Base-by-base conservation (phyloP, 92 coral and sea anemone genomes). In the Desmophyllum pertusum region DNA sequence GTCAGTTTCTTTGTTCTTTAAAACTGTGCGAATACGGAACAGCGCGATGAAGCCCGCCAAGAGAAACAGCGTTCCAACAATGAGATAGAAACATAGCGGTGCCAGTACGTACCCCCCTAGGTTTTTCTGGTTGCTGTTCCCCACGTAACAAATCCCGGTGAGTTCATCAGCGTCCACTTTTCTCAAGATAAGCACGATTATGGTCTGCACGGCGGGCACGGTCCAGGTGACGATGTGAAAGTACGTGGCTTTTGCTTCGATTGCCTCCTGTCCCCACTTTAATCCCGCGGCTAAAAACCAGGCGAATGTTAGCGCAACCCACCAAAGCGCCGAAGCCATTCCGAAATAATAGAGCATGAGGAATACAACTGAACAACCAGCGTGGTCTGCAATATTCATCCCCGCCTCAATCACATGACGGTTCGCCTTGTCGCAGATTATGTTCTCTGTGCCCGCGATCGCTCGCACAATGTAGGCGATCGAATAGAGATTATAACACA, bases 211-310 rank as follows among this genome's bases (percentile, higher is more conserved):
- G 6, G 99, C 98, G 37, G 99, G 99, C 1, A 97, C 90, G 5
- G 98, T 93, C 99, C 99, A 97, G 25, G 99, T 93, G 9, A 89
- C 88, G 33, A 89, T 94, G 64, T 97, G 99, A 52, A 97, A 97
- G 81, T 87, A 97, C 17, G 99, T 89, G 29, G 99, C 95, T 61
- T 97, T 97, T 6, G 91, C 87, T 21, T 93, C 97, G 43, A 97
- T 97, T 11, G 99, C 98, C 78, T 97, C 99, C 78, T 97, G 99
- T 23, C 99, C 98, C 99, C 99, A 97, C 76, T 97, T 97, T 43
- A 96, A 59, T 21, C 97, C 98, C 18, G 99, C 99, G 13, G 99
- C 91, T 15, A 97, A 91, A 77, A 97, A 97, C 98, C 98, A 97
- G 30, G 98, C 94, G 30, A 97, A 78, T 5, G 99, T 97, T n/a